phyloP scores from a whole-genome alignment of 1,140 invertebrate species.

The Drosophila oshimai region DNA sequence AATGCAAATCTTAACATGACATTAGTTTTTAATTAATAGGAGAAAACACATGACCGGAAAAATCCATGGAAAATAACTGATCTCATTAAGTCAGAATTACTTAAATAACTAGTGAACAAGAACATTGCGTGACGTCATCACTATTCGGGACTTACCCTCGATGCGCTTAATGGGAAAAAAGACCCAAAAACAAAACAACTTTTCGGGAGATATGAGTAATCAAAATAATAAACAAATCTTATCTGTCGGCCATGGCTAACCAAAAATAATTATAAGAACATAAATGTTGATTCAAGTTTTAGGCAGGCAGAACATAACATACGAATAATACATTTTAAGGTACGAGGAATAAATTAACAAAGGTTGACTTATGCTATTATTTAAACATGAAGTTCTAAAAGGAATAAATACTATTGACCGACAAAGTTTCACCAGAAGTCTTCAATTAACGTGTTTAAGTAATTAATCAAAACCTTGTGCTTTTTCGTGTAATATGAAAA shows the following conservation, averaged over 20 bases:
- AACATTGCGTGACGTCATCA: constrained; percentile 36
- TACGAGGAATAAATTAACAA: too few species aligned
- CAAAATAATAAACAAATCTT: constrained; percentile 15
- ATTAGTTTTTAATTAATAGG: constrained; percentile 23
- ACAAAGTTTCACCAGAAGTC: too few species aligned
- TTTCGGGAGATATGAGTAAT: constrained; percentile 32
- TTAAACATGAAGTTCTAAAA: too few species aligned
- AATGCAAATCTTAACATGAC: constrained; percentile 50
- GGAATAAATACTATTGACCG: too few species aligned
- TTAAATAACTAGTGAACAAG: constrained; percentile 6
- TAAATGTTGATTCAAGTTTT: too few species aligned
- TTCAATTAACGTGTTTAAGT: too few species aligned
- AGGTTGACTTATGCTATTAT: too few species aligned
- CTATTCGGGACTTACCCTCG: constrained; percentile 37
- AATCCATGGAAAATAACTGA: constrained; percentile 24
- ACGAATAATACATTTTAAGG: too few species aligned
- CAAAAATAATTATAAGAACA: too few species aligned
- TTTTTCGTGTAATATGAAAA: too few species aligned
- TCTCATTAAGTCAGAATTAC: not conserved
- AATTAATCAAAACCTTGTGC: too few species aligned
- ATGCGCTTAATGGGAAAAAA: constrained; percentile 8
- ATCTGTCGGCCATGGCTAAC: not conserved
- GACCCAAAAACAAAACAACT: not conserved
- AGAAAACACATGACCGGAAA: constrained; percentile 17
- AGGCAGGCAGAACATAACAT: too few species aligned